These are phyloP conservation scores for Neosilurus mollespiculum DNA, from an alignment of 2,797 vertebrate species.

Conservation along the genomic window DNA sequence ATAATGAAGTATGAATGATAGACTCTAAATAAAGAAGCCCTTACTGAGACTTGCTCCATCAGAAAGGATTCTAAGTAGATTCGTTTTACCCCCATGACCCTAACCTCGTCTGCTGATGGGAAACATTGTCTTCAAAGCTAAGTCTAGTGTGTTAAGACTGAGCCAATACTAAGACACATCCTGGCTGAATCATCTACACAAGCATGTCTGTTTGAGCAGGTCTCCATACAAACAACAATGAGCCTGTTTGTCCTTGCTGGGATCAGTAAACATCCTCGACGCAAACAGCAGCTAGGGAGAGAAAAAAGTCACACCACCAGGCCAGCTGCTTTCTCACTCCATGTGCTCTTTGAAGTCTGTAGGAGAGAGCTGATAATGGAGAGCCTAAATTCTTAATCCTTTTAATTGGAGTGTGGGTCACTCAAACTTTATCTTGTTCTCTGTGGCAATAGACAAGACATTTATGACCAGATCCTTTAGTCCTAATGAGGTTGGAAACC, in stretches of 20 bases:
- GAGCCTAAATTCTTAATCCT: slow-evolving; percentile 71
- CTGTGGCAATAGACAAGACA: slow-evolving; percentile 21
- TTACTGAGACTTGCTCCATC: not conserved
- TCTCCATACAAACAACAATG: slow-evolving; percentile 68
- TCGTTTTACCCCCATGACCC: slow-evolving; percentile 25
- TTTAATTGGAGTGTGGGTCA: slow-evolving; percentile 62
- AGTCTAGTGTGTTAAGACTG: slow-evolving; percentile 43
- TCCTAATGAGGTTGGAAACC: slow-evolving; percentile 16
- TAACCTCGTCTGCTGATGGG: slow-evolving; percentile 41
- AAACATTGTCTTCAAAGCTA: slow-evolving; percentile 58
- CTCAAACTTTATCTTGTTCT: slow-evolving; percentile 40
- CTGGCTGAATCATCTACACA: slow-evolving; percentile 55
- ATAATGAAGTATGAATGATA: not conserved
- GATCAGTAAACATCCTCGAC: slow-evolving; percentile 81
- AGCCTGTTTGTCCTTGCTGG: slow-evolving; percentile 78
- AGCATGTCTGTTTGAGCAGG: slow-evolving; percentile 67
- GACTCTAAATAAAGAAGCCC: not conserved
- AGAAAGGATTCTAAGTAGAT: not conserved
- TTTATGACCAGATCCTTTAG: slow-evolving; percentile 30
- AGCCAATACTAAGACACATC: slow-evolving; percentile 64
- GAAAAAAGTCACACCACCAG: slow-evolving; percentile 73
- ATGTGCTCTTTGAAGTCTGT: slow-evolving; percentile 72
- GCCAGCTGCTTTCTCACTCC: slow-evolving; percentile 79
- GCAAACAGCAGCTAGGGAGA: slow-evolving; percentile 75
- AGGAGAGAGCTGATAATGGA: slow-evolving; percentile 73